Evolutionary conservation across 2,888 invertebrate species (phyloP), one percentile per base, ranked within the genome.

Genomic region (Leucophenga montana): DNA sequence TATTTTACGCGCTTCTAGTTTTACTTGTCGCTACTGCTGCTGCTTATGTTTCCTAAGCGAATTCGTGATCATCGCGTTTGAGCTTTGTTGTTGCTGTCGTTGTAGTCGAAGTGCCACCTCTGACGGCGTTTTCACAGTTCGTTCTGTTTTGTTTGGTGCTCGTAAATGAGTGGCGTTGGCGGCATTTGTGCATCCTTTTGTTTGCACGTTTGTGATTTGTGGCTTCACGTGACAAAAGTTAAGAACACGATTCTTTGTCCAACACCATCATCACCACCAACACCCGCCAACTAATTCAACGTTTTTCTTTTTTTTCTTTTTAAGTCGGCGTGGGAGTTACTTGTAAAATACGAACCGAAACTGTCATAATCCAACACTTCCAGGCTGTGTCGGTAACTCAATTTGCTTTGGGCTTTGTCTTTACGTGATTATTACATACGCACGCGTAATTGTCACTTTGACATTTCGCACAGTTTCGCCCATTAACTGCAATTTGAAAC

Each of bases 191-290:
- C 81, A 67, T 57, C 61, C 50, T 67, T 59, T 48, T 73, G 79
- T 85, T 83, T 88, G 87, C 77, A 77, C 77, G 22, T 13, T 78
- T 81, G 87, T 88, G 87, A 87, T 87, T 87, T 87, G 88, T 87
- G 78, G 86, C 87, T 82, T 88, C 87, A 87, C 88, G 88, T 87
- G 88, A 88, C 87, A 88, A 86, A 85, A 83, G 87, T 78, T 82
- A 77, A 80, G 84, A 86, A 85, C 88, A 87, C 88, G 87, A 87
- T 78, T 86, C 79, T 74, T 33, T 59, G 59, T 31, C 27, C n/a
- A 59, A 39, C 39, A 39, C 39, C 39, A 11, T 1, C 33, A 33
- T 33, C 11, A 39, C 39, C 39, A 39, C 39, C 39, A 39, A 39
- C 27, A 27, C 3, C 39, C 8, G 39, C 39, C 39, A 39, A 5